Conservation (phyloP, 1,140 invertebrate species). For the Drosophila ambigua region DNA sequence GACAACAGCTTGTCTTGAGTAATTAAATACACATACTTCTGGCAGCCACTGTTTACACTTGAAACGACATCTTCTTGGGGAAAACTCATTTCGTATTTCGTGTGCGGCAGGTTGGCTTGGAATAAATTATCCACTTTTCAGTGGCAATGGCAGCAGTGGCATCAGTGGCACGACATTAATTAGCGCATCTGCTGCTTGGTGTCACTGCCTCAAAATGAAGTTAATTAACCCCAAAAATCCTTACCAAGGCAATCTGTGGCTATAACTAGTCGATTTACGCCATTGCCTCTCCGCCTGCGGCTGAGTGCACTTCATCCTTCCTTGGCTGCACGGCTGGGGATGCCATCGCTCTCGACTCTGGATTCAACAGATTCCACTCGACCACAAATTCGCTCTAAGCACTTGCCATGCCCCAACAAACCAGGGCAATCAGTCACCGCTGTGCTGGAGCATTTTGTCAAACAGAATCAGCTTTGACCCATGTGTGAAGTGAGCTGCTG, state of each 20-base stretch:
- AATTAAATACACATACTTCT: conserved; percentile 11
- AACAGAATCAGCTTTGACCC: conserved; percentile 60
- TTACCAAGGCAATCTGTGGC: conserved; percentile 13
- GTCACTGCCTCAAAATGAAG: conserved; percentile 23
- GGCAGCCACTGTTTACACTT: conserved; percentile 28
- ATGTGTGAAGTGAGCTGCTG: conserved; percentile 62
- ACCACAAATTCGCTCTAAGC: conserved; percentile 30
- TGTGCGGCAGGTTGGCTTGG: conserved; percentile 44
- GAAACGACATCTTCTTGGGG: conserved; percentile 19
- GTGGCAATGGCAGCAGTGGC: conserved; percentile 16
- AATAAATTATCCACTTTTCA: conserved; percentile 26
- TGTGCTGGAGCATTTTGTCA: conserved; percentile 56
- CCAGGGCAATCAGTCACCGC: conserved; percentile 58
- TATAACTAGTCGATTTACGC: conserved; percentile 27
- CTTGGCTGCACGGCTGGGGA: background rate
- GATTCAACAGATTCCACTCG: background rate
- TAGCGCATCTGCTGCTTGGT: conserved; percentile 50
- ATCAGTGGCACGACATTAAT: conserved; percentile 60
- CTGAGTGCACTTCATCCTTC: conserved; percentile 3
- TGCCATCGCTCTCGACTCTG: too few species aligned
- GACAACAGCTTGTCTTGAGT: conserved; percentile 6
- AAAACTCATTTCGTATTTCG: conserved; percentile 58
- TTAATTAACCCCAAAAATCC: conserved; percentile 16
- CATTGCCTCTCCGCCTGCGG: conserved; percentile 1
- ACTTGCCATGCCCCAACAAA: conserved; percentile 13